Evolutionary conservation across 1,140 invertebrate species (phyloP).

Genomic region (Camponotus pennsylvanicus): DNA sequence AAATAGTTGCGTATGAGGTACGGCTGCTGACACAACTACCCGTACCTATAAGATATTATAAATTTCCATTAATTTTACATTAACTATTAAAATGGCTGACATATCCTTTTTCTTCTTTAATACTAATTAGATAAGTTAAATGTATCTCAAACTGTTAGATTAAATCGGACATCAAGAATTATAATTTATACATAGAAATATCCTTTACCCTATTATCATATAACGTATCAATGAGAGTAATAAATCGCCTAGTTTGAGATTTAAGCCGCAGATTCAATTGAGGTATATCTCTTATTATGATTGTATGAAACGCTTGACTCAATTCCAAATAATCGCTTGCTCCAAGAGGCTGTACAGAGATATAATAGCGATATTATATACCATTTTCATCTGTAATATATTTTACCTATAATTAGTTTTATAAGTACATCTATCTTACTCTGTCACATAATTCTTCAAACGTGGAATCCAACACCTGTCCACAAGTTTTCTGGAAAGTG

Average conservation of each 20-base stretch:
- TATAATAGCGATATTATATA: background rate
- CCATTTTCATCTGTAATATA: background rate
- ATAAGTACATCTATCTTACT: slow-evolving; percentile 87
- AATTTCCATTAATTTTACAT: slow-evolving; percentile 59
- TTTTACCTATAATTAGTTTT: background rate
- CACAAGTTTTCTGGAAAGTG: slow-evolving; percentile 95
- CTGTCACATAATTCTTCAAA: slow-evolving; percentile 97
- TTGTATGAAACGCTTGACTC: slow-evolving; percentile 97
- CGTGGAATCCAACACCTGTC: slow-evolving; percentile 94
- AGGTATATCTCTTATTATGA: slow-evolving; percentile 96
- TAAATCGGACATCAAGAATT: background rate
- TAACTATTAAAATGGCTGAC: background rate
- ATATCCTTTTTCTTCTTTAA: background rate
- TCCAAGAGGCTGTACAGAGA: slow-evolving; percentile 92
- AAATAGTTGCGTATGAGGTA: slow-evolving; percentile 92
- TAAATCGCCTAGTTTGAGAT: slow-evolving; percentile 96
- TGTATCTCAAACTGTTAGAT: background rate
- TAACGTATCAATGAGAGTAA: slow-evolving; percentile 98
- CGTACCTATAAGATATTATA: slow-evolving; percentile 87
- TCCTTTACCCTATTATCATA: slow-evolving; percentile 96
- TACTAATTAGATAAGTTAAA: slow-evolving; percentile 2
- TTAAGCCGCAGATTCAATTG: slow-evolving; percentile 92
- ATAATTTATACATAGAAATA: background rate
- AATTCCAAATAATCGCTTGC: slow-evolving; percentile 97
- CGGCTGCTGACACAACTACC: slow-evolving; percentile 93